Conservation (phyloP, 2,113 vertebrate species). For the Empidonax alnorum region DNA sequence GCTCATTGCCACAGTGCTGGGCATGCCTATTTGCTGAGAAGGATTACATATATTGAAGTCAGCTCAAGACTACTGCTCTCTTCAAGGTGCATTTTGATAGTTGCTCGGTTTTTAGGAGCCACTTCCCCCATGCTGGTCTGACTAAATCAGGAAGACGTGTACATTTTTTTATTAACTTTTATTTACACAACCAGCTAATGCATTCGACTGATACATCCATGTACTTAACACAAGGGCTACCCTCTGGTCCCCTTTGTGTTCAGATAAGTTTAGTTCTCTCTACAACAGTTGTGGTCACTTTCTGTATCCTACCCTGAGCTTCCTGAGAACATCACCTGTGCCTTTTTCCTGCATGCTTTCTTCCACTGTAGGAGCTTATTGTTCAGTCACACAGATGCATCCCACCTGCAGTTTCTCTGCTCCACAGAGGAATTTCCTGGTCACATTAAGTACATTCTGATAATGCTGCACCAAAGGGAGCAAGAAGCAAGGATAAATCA, state of each 20-base stretch:
- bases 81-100: neutral
- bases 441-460: neutral
- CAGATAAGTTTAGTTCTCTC: neutral
- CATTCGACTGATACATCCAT: neutral
- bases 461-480: neutral
- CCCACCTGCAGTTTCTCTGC: neutral
- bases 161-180: neutral
- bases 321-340: neutral
- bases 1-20: rapidly evolving
- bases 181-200: neutral
- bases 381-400: neutral
- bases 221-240: neutral
- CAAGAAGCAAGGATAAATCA: neutral
- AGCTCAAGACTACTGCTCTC: neutral
- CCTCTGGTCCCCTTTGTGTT: neutral
- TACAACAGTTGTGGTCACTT: neutral
- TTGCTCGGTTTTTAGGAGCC: neutral
- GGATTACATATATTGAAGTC: rapidly evolving
- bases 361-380: neutral
- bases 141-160: neutral
- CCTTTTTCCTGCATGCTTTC: neutral
- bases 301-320: neutral
- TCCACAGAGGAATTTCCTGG: rapidly evolving
- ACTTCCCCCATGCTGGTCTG: neutral
- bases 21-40: neutral